Evolutionary conservation across 2,113 vertebrate genomes (phyloP).

Genomic region (Callionymus lyra): DNA sequence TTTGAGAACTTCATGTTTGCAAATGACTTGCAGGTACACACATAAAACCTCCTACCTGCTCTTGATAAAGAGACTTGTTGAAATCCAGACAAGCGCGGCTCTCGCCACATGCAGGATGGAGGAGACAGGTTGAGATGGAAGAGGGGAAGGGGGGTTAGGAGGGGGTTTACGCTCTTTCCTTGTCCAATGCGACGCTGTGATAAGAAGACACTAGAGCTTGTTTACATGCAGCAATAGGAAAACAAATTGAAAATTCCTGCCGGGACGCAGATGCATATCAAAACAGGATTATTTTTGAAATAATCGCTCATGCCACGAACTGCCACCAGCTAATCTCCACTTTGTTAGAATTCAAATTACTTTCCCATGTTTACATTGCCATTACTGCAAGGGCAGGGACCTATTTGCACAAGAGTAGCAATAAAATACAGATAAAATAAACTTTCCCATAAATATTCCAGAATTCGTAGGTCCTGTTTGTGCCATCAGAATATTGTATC

Average conservation of each 20-base stretch:
- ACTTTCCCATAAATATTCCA: conserved; percentile 64
- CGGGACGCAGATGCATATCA: conserved; percentile 76
- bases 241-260: conserved; percentile 78
- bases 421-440: conserved; percentile 65
- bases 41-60: conserved; percentile 60
- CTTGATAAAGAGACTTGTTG: conserved; percentile 71
- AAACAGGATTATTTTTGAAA: conserved; percentile 78
- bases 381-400: conserved; percentile 64
- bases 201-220: conserved; percentile 75
- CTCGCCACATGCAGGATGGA: conserved; percentile 46
- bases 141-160: conserved; percentile 21
- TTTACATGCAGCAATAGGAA: conserved; percentile 74
- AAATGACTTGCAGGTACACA: conserved; percentile 72
- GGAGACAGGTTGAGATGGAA: conserved; percentile 45
- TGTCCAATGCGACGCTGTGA: conserved; percentile 61
- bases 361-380: conserved; percentile 71
- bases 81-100: conserved; percentile 65
- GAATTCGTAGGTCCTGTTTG: conserved; percentile 46
- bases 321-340: conserved; percentile 73
- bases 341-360: conserved; percentile 79
- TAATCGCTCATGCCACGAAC: conserved; percentile 71
- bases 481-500: conserved; percentile 51
- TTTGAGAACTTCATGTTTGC: conserved; percentile 70
- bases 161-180: conserved; percentile 48
- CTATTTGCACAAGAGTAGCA: conserved; percentile 63